Conservation (phyloP, 2,888 invertebrate species). For the Strigamia crassipes region DNA sequence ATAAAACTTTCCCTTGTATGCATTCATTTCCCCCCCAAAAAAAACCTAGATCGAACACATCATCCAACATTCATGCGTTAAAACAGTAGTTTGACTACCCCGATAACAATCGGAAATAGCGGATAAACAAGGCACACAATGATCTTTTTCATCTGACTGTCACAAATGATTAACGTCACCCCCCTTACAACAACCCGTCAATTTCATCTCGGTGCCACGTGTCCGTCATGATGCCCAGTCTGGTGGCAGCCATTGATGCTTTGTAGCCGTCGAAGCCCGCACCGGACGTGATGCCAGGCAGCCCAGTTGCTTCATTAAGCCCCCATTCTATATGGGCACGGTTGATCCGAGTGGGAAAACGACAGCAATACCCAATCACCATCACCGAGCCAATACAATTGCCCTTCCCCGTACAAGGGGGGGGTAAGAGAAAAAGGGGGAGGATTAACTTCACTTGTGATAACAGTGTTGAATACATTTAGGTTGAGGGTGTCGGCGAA, state of each 20-base stretch:
- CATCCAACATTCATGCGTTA: background rate
- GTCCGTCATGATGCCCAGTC: background rate
- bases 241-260: constrained; percentile 21
- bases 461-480: background rate
- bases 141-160: background rate
- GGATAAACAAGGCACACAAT: background rate
- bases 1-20: too few species aligned
- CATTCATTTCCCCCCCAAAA: too few species aligned
- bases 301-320: constrained; percentile 31
- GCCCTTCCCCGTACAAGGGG: background rate
- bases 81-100: background rate
- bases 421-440: background rate
- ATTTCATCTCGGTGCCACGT: background rate
- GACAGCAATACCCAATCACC: constrained; percentile 37
- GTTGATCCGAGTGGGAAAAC: constrained; percentile 42
- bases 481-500: background rate
- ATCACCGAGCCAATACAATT: constrained; percentile 8
- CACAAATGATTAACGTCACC: constrained; percentile 3
- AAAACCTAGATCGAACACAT: too few species aligned
- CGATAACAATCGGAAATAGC: background rate
- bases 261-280: background rate
- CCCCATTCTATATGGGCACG: background rate
- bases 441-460: constrained; percentile 40
- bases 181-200: background rate
- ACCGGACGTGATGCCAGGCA: constrained; percentile 19